Evolutionary conservation across 1,140 invertebrate genomes (phyloP).

Genomic region (Lepidurus arcticus): DNA sequence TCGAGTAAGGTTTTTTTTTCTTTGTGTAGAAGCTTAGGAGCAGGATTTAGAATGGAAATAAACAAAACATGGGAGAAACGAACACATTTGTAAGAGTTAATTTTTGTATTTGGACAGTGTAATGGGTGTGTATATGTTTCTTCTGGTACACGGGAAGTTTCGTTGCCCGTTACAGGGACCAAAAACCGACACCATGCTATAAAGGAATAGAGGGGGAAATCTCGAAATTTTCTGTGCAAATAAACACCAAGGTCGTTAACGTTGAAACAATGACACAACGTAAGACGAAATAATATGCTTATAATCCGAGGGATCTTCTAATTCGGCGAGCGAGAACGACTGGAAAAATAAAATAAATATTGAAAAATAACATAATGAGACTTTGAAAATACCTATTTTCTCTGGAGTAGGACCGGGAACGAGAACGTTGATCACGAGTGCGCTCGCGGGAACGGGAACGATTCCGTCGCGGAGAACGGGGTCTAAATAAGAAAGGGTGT

Average conservation of each 20-base stretch:
- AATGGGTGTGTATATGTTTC: background rate
- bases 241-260: constrained; percentile 6
- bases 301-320: constrained; percentile 25
- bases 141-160: background rate
- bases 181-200: constrained; percentile 14
- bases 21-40: background rate
- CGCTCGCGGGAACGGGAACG: constrained; percentile 32
- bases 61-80: background rate
- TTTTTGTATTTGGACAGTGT: background rate
- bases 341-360: too few species aligned
- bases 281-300: background rate
- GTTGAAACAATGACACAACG: background rate
- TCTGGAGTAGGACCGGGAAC: constrained; percentile 26
- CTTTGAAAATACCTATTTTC: constrained; percentile 8
- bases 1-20: background rate
- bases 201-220: background rate
- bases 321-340: constrained; percentile 33
- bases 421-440: constrained; percentile 28
- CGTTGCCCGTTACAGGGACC: too few species aligned
- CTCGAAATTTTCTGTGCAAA: background rate
- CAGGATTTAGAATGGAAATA: background rate
- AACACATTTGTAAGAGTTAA: background rate
- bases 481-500: background rate
- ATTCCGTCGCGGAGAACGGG: constrained; percentile 13
- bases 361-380: too few species aligned